Base-by-base conservation (phyloP, 2,797 vertebrate genomes). In the Dromococcyx pavoninus region DNA sequence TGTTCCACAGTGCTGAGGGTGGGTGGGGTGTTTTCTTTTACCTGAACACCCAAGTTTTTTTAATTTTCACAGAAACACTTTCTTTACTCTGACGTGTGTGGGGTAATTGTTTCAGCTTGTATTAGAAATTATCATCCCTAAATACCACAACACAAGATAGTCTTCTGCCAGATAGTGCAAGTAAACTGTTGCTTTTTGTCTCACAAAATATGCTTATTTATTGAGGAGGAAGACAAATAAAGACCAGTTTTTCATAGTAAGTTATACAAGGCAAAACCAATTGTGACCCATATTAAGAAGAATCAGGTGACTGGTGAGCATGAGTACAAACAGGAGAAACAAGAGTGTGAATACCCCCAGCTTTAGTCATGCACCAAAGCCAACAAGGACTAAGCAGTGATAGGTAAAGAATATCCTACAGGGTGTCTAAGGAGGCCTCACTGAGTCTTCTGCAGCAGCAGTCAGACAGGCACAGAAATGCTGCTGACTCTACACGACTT, bases 1-100 rank as follows among this genome's bases (percentile, higher is more conserved):
- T 56, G n/a, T 64, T 22, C 13, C 44, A 44, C 2, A 35, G n/a
- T 7, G 2, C 0, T 22, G 1, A 9, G 13, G n/a, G 5, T 51
- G 11, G 1, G 17, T 7, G 4, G 11, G 19, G 9, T 27, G 5
- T 22, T 80, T 44, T 30, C 25, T 21, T 69, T 78, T 60, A 84
- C 60, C 54, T 11, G 17, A 61, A 62, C 2, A 33, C 0, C 5
- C 6, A 74, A 50, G 11, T 44, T 46, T 6, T 64, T 56, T 53
- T 19, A 30, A 28, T 23, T 81, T 71, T 51, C 15, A 44, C 8
- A 56, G 10, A 83, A 66, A 53, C 10, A 12, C 4, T 56, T 64
- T 23, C 23, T 46, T 76, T 43, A 41, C 6, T 13, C 28, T 54
- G 41, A 65, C 27, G 6, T 2, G 5, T 4, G 8, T 3, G 8